Base-by-base conservation (phyloP, 2,888 invertebrate genomes). In the Papilio gigon region DNA sequence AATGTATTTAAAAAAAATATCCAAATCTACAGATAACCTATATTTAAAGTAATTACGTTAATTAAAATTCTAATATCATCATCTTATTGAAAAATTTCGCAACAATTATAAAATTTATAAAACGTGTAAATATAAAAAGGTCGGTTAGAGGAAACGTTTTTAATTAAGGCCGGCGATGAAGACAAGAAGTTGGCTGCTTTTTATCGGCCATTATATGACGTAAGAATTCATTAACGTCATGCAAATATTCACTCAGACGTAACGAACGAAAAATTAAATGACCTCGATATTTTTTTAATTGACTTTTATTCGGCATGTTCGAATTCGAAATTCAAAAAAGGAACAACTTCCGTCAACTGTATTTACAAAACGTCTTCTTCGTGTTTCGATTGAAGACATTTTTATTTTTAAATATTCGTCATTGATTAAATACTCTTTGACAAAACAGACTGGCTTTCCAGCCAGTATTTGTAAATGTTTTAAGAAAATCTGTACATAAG, bases 161-260 rank as follows among this genome's bases (percentile, higher is more conserved):
- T 82, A 86, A 85, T 85, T 82, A 85, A 83, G 78, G 76, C 78
- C 71, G 72, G 74, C 72, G 75, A 74, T 74, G 75, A 81, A 86
- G 84, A 84, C 83, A 82, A 81, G 77, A 75, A 82, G 81, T 77
- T 75, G 72, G 78, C 81, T 77, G 81, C 76, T 84, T 85, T 85
- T 87, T 85, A 86, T 81, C 77, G 80, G 76, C 78, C 78, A 82
- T 84, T 81, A 80, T 75, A 80, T 79, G 76, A 76, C 76, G 79
- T 77, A 77, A 72, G 71, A 77, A 77, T 81, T 81, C 82, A 85
- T 85, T 85, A 84, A 75, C 78, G 82, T 78, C 86, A 87, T 88
- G 87, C 87, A 87, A 89, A 89, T 87, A 88, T 88, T 88, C 87
- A 87, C 85, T 89, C 88, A 85, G 80, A 77, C 77, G 76, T 75